Percentiles rank a stretch among this genome's conserved stretches.
phyloP scores from a whole-genome alignment of 53 echinoderm and acorn worm genomes.

The Antedon mediterranea region DNA sequence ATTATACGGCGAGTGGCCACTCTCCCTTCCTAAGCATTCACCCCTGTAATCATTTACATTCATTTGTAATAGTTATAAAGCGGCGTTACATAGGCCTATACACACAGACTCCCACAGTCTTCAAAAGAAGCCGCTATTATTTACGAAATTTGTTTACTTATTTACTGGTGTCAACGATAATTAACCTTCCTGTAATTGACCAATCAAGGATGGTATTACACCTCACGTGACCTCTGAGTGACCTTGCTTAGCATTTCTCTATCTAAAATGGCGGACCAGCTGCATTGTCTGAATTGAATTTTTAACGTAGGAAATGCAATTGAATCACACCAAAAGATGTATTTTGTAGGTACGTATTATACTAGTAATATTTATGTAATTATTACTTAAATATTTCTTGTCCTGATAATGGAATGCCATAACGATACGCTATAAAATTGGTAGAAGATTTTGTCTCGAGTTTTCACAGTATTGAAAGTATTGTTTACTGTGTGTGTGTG shows the following conservation, averaged over 20 bases:
- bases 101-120: neutral
- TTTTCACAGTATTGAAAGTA: neutral
- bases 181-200: neutral
- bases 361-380: neutral
- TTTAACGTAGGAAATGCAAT: neutral
- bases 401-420: neutral
- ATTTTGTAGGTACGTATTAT: neutral
- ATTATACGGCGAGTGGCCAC: no score
- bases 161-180: constrained; percentile 1
- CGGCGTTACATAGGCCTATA: neutral
- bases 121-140: constrained; percentile 1
- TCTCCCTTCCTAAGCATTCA: neutral
- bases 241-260: neutral
- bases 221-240: neutral
- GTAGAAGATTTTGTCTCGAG: neutral
- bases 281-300: neutral
- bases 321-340: neutral
- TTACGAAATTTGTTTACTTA: neutral
- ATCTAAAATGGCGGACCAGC: constrained; percentile 1
- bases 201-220: neutral
- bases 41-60: neutral
- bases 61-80: neutral
- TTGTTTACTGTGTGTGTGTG: neutral
- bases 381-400: neutral
- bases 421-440: neutral